A percentile compares a stretch with the other conserved stretches of the same genome.
phyloP scores from a whole-genome alignment of 2,888 invertebrate genomes.

The Pandemis corylana region DNA sequence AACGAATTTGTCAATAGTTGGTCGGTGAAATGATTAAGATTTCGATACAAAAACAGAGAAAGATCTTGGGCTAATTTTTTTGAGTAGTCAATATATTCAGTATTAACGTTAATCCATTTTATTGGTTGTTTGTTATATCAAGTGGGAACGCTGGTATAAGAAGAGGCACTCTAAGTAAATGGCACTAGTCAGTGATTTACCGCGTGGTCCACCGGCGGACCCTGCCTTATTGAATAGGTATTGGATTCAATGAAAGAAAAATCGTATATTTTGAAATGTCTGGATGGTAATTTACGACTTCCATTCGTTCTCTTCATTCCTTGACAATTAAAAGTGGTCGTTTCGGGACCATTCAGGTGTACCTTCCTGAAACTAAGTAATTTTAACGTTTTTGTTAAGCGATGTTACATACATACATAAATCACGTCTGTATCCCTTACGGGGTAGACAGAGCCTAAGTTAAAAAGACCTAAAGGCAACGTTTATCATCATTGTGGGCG shows the following conservation, averaged over 20 bases:
- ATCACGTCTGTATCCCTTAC: no score
- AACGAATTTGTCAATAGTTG: no score
- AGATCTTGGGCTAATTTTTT: neutral
- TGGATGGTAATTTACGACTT: constrained; percentile 72
- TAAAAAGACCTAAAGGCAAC: no score
- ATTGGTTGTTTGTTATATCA: constrained; percentile 21
- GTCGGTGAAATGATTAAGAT: no score
- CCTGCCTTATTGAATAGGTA: constrained; percentile 74
- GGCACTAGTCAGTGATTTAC: constrained; percentile 73
- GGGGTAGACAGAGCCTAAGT: no score
- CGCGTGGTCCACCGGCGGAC: constrained; percentile 57
- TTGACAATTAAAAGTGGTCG: constrained; percentile 71
- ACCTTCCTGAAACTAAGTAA: neutral
- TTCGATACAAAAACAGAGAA: no score
- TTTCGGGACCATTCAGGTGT: neutral
- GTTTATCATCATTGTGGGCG: no score
- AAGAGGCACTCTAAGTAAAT: constrained; percentile 62
- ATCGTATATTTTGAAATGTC: constrained; percentile 77
- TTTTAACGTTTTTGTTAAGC: neutral
- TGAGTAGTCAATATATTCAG: neutral
- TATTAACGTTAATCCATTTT: constrained; percentile 10
- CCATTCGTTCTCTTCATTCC: constrained; percentile 71
- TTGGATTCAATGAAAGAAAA: constrained; percentile 76
- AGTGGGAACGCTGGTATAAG: constrained; percentile 45
- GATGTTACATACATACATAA: neutral